Conservation (phyloP, 2,888 invertebrate genomes). For the Andrena bucephala region DNA sequence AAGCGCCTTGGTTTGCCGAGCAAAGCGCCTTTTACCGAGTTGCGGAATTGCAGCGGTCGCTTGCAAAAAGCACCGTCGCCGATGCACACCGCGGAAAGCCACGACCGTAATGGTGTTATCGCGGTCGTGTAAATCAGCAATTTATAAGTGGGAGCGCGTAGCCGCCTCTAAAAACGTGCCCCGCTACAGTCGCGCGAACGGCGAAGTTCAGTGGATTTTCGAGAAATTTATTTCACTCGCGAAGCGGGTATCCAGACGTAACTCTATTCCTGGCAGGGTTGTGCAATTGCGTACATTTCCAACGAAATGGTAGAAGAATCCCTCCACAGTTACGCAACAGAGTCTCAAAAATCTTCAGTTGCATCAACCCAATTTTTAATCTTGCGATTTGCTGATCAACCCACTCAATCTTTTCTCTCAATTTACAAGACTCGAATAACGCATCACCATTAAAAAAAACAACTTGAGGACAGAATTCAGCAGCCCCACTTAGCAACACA, state of each 20-base stretch:
- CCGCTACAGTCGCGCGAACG: background rate
- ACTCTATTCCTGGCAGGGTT: background rate
- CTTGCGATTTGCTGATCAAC: no score
- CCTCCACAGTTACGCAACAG: no score
- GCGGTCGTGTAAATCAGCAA: constrained; percentile 61
- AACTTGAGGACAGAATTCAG: no score
- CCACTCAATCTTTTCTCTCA: no score
- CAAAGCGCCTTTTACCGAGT: constrained; percentile 33
- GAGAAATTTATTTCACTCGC: constrained; percentile 2
- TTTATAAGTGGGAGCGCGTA: constrained; percentile 47
- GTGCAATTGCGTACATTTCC: no score
- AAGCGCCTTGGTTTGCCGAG: constrained; percentile 18
- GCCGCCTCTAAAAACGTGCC: constrained; percentile 16
- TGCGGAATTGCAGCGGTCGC: constrained; percentile 37
- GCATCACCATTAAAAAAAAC: no score
- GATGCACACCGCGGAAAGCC: constrained; percentile 40
- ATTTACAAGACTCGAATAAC: no score
- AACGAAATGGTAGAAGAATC: no score
- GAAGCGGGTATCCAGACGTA: background rate
- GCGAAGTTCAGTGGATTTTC: background rate
- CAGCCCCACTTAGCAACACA: background rate
- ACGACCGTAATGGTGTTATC: constrained; percentile 53
- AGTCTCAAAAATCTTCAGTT: no score
- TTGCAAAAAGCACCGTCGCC: constrained; percentile 40
- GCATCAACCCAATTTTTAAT: no score